These are phyloP conservation scores for Dyspetes luteomarginatus DNA, from an alignment of 2,888 invertebrate species.

Conservation along the genomic window DNA sequence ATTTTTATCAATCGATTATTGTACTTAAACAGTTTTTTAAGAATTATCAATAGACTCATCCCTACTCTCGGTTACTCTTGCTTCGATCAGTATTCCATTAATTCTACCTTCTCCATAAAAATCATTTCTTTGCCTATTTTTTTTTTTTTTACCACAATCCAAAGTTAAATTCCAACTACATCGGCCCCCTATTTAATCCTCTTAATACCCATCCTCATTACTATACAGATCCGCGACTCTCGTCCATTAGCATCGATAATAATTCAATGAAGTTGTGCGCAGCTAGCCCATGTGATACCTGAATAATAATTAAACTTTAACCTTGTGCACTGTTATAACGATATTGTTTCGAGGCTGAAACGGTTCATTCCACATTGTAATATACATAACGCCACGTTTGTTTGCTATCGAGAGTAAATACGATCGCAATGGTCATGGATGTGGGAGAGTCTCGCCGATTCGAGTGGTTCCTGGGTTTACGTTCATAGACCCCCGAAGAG, in stretches of 20 bases:
- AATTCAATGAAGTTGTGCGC: slow-evolving; percentile 18
- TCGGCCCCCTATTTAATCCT: neutral
- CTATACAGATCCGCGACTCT: neutral
- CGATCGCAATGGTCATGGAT: slow-evolving; percentile 5
- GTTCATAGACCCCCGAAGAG: slow-evolving; percentile 4
- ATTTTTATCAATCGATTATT: neutral
- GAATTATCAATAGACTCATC: neutral
- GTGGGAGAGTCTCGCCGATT: slow-evolving; percentile 25
- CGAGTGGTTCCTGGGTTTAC: neutral
- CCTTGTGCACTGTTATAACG: neutral
- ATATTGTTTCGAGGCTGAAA: slow-evolving; percentile 29
- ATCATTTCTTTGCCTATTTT: neutral
- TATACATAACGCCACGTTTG: slow-evolving; percentile 16
- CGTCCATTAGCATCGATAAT: slow-evolving; percentile 19
- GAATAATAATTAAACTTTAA: slow-evolving; percentile 35
- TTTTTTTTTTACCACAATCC: neutral
- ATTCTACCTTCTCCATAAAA: too few species aligned
- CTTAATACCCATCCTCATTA: slow-evolving; percentile 12
- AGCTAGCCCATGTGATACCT: neutral
- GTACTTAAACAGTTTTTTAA: neutral
- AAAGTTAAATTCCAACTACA: neutral
- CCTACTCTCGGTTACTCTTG: neutral
- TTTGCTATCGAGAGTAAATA: slow-evolving; percentile 33
- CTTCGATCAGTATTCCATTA: neutral
- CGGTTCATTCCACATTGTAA: slow-evolving; percentile 27